Percentiles rank a stretch among this genome's conserved stretches.
Conservation (phyloP, 1,140 invertebrate genomes). For the Drosophila nasuta region DNA sequence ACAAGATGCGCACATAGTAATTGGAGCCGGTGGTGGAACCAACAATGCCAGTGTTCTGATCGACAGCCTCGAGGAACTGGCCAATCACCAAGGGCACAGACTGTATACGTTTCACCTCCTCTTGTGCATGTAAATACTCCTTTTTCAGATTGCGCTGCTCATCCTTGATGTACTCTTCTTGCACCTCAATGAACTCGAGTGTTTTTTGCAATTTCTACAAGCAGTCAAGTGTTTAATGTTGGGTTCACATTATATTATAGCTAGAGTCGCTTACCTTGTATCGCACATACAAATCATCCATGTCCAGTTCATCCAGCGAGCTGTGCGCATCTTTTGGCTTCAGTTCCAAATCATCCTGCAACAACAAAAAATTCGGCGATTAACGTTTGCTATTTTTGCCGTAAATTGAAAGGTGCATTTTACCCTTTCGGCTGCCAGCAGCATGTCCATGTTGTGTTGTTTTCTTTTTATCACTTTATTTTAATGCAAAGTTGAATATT, state of each 20-base stretch:
- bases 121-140: constrained; percentile 98
- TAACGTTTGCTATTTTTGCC: neutral
- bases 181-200: constrained; percentile 98
- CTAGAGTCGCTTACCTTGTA: constrained; percentile 90
- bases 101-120: constrained; percentile 98
- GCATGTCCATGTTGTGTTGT: constrained; percentile 88
- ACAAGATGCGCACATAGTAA: constrained; percentile 98
- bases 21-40: constrained; percentile 94
- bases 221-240: neutral
- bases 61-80: constrained; percentile 98
- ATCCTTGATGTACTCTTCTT: constrained; percentile 99
- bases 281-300: constrained; percentile 97
- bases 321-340: constrained; percentile 87
- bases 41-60: constrained; percentile 98
- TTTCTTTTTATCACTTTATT: constrained; percentile 84
- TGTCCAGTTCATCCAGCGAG: constrained; percentile 91
- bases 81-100: constrained; percentile 99
- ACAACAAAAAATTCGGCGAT: neutral
- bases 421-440: constrained; percentile 89
- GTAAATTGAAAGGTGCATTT: constrained; percentile 7
- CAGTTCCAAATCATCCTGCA: constrained; percentile 87
- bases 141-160: constrained; percentile 99
- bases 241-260: neutral
- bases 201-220: constrained; percentile 96
- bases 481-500: constrained; percentile 16